Base-by-base conservation (phyloP, 2,888 invertebrate species). In the Macrosoma leucophasiata region DNA sequence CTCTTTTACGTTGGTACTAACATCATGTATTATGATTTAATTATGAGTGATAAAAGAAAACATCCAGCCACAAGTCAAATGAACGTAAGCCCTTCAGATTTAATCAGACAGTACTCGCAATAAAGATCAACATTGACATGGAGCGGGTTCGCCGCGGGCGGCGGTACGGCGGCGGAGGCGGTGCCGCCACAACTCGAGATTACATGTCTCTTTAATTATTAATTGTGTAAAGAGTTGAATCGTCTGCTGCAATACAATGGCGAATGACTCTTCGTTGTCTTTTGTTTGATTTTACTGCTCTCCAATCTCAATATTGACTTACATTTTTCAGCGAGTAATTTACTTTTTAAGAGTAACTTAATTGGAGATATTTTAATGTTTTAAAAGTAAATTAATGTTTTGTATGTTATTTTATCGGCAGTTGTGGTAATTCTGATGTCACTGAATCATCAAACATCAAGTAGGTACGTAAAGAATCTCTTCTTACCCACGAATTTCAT, bases 151-250 rank as follows among this genome's bases (percentile, higher is more conserved):
- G 52, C 23, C 61, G 36, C 55, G 46, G 56, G 55, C 52, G 46
- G 40, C 29, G n/a, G n/a, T n/a, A n/a, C n/a, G n/a, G 38, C 39
- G 25, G 39, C 39, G 46, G 36, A 36, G 36, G 48, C 42, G 43
- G 32, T 36, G 32, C 46, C 46, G 55, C 54, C 55, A 55, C 58
- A 56, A 57, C 49, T 50, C 68, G 62, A 71, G 71, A 73, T 76
- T 73, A 75, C 60, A 62, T 61, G 57, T 54, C 61, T 58, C 49
- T 62, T 73, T 71, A 73, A 82, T 77, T 67, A 79, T 81, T 79
- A 70, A 79, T 66, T 70, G 70, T 69, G 65, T 64, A 81, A 81
- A 77, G 81, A 81, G 81, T 79, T 78, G 50, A 48, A 41, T 29
- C 37, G 32, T 37, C 39, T 28, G 30, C 36, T 27, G 31, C 39